Percentiles rank a stretch among this genome's conserved stretches.
These are phyloP conservation scores for Drosophila meridiana DNA, from an alignment of 2,888 invertebrate genomes.

Conservation along the genomic window DNA sequence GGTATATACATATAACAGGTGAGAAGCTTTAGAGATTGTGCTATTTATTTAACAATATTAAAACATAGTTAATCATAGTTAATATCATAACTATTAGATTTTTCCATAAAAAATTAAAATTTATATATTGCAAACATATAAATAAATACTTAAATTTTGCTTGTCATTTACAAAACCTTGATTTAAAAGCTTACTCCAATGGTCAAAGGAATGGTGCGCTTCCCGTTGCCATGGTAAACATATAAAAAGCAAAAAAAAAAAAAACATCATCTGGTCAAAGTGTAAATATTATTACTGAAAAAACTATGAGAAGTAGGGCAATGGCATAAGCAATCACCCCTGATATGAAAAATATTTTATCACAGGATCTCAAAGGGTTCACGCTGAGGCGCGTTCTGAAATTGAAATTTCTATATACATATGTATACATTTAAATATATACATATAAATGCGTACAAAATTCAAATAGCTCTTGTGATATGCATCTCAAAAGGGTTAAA, in stretches of 20 bases:
- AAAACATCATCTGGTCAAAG: not conserved
- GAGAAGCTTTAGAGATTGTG: not conserved
- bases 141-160: not conserved
- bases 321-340: not conserved
- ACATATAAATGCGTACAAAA: not conserved
- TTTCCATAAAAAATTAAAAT: not conserved
- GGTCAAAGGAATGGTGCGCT: not conserved
- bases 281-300: not conserved
- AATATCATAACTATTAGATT: not conserved
- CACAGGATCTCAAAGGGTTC: not conserved
- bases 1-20: not conserved
- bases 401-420: not conserved
- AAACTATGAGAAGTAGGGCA: not conserved
- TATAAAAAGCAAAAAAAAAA: not conserved
- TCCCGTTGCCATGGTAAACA: not conserved
- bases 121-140: not conserved
- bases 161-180: not conserved
- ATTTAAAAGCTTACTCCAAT: not conserved
- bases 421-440: not conserved
- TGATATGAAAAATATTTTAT: not conserved
- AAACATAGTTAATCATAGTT: not conserved
- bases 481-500: conserved; percentile 3
- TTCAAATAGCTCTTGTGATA: conserved; percentile 3
- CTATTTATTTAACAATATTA: not conserved
- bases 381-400: not conserved